phyloP scores from a whole-genome alignment of 1,140 invertebrate genomes.

The Teleogryllus occipitalis region DNA sequence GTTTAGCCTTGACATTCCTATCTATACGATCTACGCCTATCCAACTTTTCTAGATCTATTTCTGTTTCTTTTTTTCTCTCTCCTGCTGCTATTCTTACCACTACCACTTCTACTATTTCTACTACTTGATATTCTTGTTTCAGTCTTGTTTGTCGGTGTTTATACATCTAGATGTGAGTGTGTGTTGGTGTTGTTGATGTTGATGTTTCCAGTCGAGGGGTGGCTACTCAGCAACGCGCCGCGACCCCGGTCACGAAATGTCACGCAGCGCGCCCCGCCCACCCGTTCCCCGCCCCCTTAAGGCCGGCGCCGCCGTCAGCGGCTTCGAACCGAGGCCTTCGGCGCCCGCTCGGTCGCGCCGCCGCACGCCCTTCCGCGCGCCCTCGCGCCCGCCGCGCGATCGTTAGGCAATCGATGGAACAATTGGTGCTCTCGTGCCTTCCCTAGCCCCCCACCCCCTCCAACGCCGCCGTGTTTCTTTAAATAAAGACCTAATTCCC shows the following conservation, averaged over 20 bases:
- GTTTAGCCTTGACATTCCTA: conserved; percentile 11
- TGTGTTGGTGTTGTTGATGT: background rate
- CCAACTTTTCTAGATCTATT: background rate
- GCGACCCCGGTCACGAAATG: background rate
- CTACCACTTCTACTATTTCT: background rate
- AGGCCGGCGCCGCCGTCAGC: too few species aligned
- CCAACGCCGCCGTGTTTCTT: too few species aligned
- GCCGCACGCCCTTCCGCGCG: too few species aligned
- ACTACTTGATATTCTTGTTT: background rate
- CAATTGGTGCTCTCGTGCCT: too few species aligned
- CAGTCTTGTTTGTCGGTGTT: conserved; percentile 3
- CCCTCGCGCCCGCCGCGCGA: too few species aligned
- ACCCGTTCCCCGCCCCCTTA: too few species aligned
- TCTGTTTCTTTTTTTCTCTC: background rate
- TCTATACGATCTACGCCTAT: background rate
- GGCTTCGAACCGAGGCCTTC: too few species aligned
- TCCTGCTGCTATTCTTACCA: background rate
- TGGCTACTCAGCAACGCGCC: background rate
- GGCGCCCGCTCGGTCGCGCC: too few species aligned
- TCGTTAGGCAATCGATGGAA: too few species aligned
- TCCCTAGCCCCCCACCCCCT: too few species aligned
- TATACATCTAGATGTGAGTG: background rate
- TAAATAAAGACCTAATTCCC: too few species aligned
- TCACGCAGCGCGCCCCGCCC: too few species aligned
- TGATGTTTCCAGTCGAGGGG: conserved; percentile 3